Base-by-base conservation (phyloP, 2,113 vertebrate genomes). In the Percina caprodes region DNA sequence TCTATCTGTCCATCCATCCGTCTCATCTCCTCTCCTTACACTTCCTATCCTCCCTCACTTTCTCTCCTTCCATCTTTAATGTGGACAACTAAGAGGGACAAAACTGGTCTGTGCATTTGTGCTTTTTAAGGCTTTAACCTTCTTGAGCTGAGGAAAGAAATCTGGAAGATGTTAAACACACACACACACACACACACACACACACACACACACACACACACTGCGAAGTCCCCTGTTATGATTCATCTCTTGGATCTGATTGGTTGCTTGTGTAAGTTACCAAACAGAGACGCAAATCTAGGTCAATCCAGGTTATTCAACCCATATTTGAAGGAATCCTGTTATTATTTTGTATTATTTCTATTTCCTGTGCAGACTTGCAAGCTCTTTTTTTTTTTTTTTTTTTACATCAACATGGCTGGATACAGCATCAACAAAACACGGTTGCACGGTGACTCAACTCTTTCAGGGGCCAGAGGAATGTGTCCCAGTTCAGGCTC, bases 391-490 rank as follows among this genome's bases (percentile, higher is more conserved):
- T 24, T 74, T 39, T 39, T 10, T 10, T 10, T 39, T 30, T 30
- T 30, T n/a, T n/a, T n/a, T n/a, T 10, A 6, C 55, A 72, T 66
- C 65, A 82, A 80, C 80, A 69, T 55, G 12, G 88, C 6, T 86
- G 75, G 86, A 82, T 26, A 84, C 88, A n/a, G 33, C 4, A 7
- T 73, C 80, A 89, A 87, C 86, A 81, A 85, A 83, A 84, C 80
- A 88, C 51, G 0, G 77, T 76, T 19, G 13, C 21, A 9, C 21
- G 0, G 51, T 82, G 77, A 89, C 77, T 86, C 87, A 77, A 15
- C 55, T 56, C 69, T 77, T 60, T 81, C 15, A 77, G 77, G 69
- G 87, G 60, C 68, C 2, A 10, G n/a, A 70, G 66, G 82, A 48
- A 87, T 80, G 52, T 83, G 24, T 65, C 73, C 83, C 74, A 16